Conservation (phyloP, 2,797 vertebrate genomes). For the Pseudochirops cupreus region DNA sequence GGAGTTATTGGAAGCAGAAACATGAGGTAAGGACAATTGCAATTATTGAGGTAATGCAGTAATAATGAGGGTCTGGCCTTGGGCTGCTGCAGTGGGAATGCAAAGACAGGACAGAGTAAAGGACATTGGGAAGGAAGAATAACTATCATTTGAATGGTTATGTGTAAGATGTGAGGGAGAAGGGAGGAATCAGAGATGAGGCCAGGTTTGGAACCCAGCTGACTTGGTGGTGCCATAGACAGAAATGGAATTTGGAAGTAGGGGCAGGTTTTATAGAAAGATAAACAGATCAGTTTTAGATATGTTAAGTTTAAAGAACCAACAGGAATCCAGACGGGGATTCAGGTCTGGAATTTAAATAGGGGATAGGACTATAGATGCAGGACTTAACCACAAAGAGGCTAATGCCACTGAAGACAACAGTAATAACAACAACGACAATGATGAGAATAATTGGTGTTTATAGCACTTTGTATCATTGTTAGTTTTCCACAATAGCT, state of each 20-base stretch:
- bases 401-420: neutral
- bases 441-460: neutral
- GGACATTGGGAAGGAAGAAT: slow-evolving; percentile 36
- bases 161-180: slow-evolving; percentile 45
- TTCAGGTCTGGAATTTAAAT: neutral
- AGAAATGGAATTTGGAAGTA: neutral
- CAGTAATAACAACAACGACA: neutral
- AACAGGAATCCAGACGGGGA: neutral
- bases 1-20: neutral
- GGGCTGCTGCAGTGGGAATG: neutral
- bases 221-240: neutral
- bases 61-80: neutral
- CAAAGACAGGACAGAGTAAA: neutral
- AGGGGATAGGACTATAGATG: neutral
- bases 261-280: neutral
- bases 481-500: neutral
- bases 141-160: neutral
- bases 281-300: neutral
- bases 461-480: neutral
- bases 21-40: slow-evolving; percentile 26
- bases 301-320: neutral
- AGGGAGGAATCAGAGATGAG: slow-evolving; percentile 1
- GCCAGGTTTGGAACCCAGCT: neutral
- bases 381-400: neutral
- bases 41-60: neutral